Evolutionary conservation across 1,140 invertebrate genomes (phyloP), one percentile per base, ranked within the genome.

Genomic region (Bombus waltoni): DNA sequence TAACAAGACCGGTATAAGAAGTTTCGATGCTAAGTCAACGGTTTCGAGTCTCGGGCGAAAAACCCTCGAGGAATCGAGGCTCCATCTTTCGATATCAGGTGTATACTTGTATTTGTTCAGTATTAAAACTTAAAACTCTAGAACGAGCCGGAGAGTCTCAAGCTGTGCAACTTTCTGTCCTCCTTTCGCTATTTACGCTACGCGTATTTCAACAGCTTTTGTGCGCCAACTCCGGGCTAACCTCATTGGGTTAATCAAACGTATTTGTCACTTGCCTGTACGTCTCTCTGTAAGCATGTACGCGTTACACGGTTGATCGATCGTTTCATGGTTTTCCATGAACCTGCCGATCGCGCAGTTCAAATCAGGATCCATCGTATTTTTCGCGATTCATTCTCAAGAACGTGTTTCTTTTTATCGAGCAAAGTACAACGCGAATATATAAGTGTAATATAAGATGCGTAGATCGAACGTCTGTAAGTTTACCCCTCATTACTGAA

Each of bases 41-140:
- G 73, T 68, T 28, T 57, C 59, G 59, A 35, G 38, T 81, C 66
- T 47, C 59, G 66, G n/a, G 38, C 35, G 68, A 75, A 76, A 89
- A 87, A 53, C 88, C 72, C 85, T 78, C 18, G 85, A 81, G 81
- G 35, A 89, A 85, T 90, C 85, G 47, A 65, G 38, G 35, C 53
- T n/a, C 77, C 75, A 72, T 70, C 79, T 79, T 44, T 47, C 79
- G 79, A 89, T 89, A 89, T 77, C 65, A 65, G 81, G 70, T 82
- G 72, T 88, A 57, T 77, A 81, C 78, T 84, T 88, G 84, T 90
- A 81, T 88, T 91, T 88, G 87, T 90, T 86, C 83, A 81, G 89
- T 68, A 91, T 90, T 91, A 90, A 91, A 91, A 88, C 87, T 90
- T 90, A 77, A 83, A 88, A 90, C 82, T 90, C 71, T 28, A 38